Percentiles rank a stretch among this genome's conserved stretches.
Conservation (phyloP, 2,113 vertebrate species). For the Chauna torquata region DNA sequence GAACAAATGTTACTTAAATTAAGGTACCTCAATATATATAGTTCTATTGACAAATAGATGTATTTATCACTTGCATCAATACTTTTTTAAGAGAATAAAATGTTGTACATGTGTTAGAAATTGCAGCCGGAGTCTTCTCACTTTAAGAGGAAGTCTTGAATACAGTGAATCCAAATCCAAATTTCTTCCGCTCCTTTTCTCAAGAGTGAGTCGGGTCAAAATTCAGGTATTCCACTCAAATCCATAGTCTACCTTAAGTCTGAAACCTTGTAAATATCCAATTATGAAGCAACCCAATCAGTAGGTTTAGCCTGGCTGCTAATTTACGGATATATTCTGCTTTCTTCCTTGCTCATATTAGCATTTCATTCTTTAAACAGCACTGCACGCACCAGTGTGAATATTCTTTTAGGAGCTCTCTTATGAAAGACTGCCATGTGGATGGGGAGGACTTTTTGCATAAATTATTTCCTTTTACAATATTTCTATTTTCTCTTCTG, state of each 20-base stretch:
- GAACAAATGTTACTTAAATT: neutral
- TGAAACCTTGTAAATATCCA: neutral
- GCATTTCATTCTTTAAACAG: neutral
- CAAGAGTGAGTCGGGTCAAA: neutral
- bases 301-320: neutral
- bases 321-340: neutral
- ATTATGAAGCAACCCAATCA: neutral
- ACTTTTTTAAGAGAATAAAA: neutral
- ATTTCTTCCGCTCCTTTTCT: neutral
- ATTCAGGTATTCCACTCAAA: neutral
- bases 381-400: neutral
- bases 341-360: neutral
- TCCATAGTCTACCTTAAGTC: neutral
- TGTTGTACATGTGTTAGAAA: neutral
- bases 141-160: neutral
- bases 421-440: neutral
- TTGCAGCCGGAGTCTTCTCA: neutral
- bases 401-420: neutral
- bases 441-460: neutral
- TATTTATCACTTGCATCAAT: neutral
- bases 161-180: neutral
- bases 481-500: neutral
- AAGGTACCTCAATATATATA: neutral
- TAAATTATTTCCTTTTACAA: neutral
- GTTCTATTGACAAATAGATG: neutral